Base-by-base conservation (phyloP, 2,797 vertebrate species). In the Benthosema pterotum region DNA sequence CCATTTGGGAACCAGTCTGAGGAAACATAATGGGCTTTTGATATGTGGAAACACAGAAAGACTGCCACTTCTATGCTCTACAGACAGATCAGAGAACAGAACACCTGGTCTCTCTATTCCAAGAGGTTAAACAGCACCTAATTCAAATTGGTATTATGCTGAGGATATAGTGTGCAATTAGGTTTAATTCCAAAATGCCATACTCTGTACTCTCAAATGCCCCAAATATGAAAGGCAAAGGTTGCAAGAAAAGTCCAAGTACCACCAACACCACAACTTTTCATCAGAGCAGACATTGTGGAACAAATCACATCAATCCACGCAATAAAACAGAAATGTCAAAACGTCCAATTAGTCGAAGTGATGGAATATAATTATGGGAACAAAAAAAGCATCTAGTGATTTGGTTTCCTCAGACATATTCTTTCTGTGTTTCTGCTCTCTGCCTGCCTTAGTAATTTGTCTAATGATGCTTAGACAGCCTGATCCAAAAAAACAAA, bases 11-110 rank as follows among this genome's bases (percentile, higher is more conserved):
- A n/a, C n/a, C n/a, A n/a, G n/a, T n/a, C n/a, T 25, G 22, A 25
- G 22, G 5, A 25, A 25, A 25, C 3, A 25, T 25, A 25, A 25
- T 25, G 22, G 22, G 22, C 22, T 25, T 25, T 25, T 5, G 22
- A 3, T 25, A 25, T 25, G 22, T 25, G 22, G 22, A 25, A 25
- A 3, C 22, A 25, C 22, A 25, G 0, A 25, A 25, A 3, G 22
- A 5, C 19, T 22, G 19, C 19, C 22, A 25, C 1, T 25, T 3
- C 22, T 25, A 25, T 25, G 22, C 22, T 5, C 22, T 25, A 25
- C 5, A 25, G 22, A 64, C 1, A 5, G 16, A 60, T 43, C 71
- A 82, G 79, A 86, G 77, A 88, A 80, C 83, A 83, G 47, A 83
- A 74, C 65, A 72, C 15, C 49, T 32, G 5, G 32, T 19, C 17